Evolutionary conservation across 2,888 invertebrate species (phyloP).

Genomic region (Aproaerema taeniolella): DNA sequence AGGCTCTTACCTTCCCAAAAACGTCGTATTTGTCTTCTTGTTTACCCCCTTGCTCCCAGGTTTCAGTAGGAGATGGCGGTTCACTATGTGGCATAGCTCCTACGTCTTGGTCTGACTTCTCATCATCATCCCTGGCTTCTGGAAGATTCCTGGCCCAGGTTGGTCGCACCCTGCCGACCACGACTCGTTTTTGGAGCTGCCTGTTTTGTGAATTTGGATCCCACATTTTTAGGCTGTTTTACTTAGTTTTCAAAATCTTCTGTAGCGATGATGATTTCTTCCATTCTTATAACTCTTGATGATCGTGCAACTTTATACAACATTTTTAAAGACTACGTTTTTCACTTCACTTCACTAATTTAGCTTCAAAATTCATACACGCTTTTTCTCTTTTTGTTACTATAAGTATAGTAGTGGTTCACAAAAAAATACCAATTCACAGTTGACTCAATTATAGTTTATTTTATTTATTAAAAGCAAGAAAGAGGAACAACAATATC

Average conservation of each 20-base stretch:
- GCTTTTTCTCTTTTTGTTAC: no score
- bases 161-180: conserved; percentile 75
- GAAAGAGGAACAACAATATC: no score
- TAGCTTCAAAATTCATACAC: no score
- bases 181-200: conserved; percentile 78
- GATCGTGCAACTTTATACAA: no score
- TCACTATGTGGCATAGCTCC: conserved; percentile 63
- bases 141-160: conserved; percentile 74
- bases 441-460: no score
- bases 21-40: conserved; percentile 75
- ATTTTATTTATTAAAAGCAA: no score
- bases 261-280: background rate
- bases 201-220: conserved; percentile 67
- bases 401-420: no score
- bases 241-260: background rate
- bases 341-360: no score
- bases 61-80: conserved; percentile 62
- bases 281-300: conserved; percentile 5
- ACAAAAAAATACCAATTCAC: no score
- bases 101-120: conserved; percentile 49
- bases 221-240: conserved; percentile 48
- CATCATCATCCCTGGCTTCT: conserved; percentile 63
- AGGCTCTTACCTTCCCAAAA: conserved; percentile 78
- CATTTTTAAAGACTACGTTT: no score
- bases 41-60: conserved; percentile 55